phyloP scores from a whole-genome alignment of 1,140 invertebrate species.

The Globodera ellingtonae region DNA sequence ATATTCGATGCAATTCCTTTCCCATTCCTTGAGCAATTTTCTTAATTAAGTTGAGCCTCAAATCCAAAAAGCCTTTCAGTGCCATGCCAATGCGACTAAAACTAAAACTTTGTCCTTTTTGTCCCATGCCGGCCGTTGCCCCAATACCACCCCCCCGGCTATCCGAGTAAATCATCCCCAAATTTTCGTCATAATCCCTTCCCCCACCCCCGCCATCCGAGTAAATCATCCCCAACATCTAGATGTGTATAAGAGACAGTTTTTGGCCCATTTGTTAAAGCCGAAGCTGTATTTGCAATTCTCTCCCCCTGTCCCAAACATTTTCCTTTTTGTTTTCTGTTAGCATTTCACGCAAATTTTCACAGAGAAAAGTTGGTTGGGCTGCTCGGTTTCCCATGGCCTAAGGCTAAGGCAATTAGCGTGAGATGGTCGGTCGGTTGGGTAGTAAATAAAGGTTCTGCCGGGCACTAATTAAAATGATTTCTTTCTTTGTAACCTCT shows the following conservation, averaged over 20 bases:
- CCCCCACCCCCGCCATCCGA: too few relatives aligned
- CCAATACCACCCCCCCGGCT: too few relatives aligned
- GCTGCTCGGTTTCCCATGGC: not conserved
- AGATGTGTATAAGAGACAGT: too few relatives aligned
- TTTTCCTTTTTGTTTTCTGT: too few relatives aligned
- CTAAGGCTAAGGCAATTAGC: not conserved
- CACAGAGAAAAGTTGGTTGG: too few relatives aligned
- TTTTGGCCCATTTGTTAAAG: not conserved
- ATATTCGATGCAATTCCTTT: not conserved
- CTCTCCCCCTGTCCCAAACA: too few relatives aligned
- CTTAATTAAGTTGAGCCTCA: not conserved
- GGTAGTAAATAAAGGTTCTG: not conserved
- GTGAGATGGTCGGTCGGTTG: not conserved
- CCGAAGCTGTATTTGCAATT: too few relatives aligned
- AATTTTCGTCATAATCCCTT: too few relatives aligned
- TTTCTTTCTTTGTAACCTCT: not conserved
- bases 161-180: too few relatives aligned
- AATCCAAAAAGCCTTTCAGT: not conserved
- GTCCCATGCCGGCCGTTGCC: too few relatives aligned
- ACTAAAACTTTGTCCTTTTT: not conserved
- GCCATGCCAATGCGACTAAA: not conserved
- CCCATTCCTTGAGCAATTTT: not conserved
- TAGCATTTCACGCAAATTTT: too few relatives aligned
- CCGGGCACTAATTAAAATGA: not conserved
- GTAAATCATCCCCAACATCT: too few relatives aligned